These are phyloP conservation scores for Thymelicus lineola DNA, from an alignment of 2,888 invertebrate species.

Conservation along the genomic window DNA sequence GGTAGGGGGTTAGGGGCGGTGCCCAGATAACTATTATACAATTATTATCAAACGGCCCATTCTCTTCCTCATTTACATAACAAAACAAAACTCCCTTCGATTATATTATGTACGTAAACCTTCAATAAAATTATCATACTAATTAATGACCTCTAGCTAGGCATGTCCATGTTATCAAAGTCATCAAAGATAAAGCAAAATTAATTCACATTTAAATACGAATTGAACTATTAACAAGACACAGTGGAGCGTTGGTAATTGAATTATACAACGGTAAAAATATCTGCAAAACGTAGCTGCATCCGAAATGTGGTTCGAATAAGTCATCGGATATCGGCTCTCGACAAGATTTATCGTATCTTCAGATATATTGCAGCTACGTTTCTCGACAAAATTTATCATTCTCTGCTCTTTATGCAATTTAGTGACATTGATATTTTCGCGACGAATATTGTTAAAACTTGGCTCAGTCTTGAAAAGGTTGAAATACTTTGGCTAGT, in stretches of 20 bases:
- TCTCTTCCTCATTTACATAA: too few relatives aligned
- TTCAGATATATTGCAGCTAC: too few relatives aligned
- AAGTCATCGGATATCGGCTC: neutral
- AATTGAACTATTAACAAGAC: neutral
- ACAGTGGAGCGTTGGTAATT: neutral
- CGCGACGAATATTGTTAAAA: too few relatives aligned
- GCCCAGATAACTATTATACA: too few relatives aligned
- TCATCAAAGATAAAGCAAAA: neutral
- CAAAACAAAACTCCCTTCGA: neutral
- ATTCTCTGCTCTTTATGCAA: too few relatives aligned
- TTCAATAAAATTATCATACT: constrained; percentile 4
- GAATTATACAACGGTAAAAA: neutral
- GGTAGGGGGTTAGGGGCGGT: too few relatives aligned
- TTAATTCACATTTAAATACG: neutral
- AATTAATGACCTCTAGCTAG: neutral
- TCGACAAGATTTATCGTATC: too few relatives aligned
- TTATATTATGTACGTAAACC: neutral
- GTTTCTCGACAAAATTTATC: too few relatives aligned
- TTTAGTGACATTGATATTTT: too few relatives aligned
- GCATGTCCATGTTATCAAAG: neutral
- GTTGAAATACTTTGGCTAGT: too few relatives aligned
- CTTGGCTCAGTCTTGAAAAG: too few relatives aligned
- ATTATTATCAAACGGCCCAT: too few relatives aligned
- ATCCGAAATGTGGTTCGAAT: neutral
- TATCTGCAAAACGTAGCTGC: neutral